Conservation (phyloP, 2,888 invertebrate species). For the Alsophila aescularia region DNA sequence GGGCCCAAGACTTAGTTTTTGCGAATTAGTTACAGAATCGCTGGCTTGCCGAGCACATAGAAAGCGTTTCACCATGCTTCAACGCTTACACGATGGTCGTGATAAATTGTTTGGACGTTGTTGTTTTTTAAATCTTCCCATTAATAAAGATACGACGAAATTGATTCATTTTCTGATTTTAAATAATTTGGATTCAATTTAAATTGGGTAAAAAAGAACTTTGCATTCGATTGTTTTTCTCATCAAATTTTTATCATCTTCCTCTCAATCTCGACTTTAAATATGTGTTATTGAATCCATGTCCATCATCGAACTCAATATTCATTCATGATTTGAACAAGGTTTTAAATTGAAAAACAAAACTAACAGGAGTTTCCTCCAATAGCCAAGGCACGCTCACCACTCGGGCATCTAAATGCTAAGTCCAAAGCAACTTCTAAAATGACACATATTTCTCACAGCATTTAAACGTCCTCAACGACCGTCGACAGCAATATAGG, state of each 20-base stretch:
- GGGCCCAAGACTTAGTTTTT: slow-evolving; percentile 12
- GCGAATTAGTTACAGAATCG: slow-evolving; percentile 37
- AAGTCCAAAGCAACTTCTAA: not conserved
- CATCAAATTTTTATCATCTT: too few species aligned
- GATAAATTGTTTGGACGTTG: slow-evolving; percentile 41
- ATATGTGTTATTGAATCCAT: too few species aligned
- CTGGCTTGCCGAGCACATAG: slow-evolving; percentile 48
- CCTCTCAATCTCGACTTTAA: too few species aligned
- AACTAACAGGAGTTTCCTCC: too few species aligned
- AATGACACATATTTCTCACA: slow-evolving; percentile 3
- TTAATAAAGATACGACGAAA: slow-evolving; percentile 3
- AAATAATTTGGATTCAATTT: not conserved
- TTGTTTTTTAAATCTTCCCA: slow-evolving; percentile 7
- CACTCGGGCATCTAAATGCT: not conserved
- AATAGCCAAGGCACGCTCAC: too few species aligned
- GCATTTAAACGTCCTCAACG: not conserved
- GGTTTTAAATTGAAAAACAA: too few species aligned
- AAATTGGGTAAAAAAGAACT: too few species aligned
- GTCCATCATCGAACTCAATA: too few species aligned
- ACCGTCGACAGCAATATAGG: slow-evolving; percentile 5
- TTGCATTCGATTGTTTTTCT: too few species aligned
- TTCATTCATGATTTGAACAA: too few species aligned
- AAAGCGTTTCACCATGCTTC: slow-evolving; percentile 63
- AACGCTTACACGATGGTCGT: slow-evolving; percentile 51
- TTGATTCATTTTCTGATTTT: not conserved